Percentiles rank a stretch among this genome's conserved stretches.
phyloP scores from a whole-genome alignment of 2,797 vertebrate species.

The Onychomys arenicola region DNA sequence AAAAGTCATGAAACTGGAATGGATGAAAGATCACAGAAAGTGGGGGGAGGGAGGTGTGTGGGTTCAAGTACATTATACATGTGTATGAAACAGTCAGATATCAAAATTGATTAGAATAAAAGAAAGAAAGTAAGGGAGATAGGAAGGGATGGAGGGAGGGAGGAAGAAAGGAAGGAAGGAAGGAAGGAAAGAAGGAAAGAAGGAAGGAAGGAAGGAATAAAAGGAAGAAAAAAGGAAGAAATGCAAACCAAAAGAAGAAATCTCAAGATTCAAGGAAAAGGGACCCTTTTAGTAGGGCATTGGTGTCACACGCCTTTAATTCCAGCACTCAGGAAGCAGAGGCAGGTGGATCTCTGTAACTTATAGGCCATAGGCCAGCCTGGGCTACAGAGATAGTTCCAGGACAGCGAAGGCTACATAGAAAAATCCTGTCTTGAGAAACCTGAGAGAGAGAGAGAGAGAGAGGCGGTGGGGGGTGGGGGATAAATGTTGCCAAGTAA shows the following conservation, averaged over 20 bases:
- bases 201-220: too few species aligned
- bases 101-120: neutral
- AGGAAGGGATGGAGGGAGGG: too few species aligned
- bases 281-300: neutral
- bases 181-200: too few species aligned
- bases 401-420: neutral
- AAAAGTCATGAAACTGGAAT: neutral
- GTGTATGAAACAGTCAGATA: neutral
- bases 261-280: neutral
- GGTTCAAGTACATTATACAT: neutral
- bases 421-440: neutral
- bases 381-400: neutral
- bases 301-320: neutral
- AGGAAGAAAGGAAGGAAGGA: too few species aligned
- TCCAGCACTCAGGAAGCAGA: neutral
- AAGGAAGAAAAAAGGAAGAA: neutral
- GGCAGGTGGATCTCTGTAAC: neutral
- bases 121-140: neutral
- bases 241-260: neutral
- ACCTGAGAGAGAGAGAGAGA: too few species aligned
- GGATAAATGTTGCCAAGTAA: too few species aligned
- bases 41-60: neutral
- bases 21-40: neutral
- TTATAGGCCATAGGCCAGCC: neutral
- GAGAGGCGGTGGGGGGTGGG: accelerated